Evolutionary conservation across 2,113 vertebrate species (phyloP), one percentile per base, ranked within the genome.

Genomic region (Monarcha castaneiventris): DNA sequence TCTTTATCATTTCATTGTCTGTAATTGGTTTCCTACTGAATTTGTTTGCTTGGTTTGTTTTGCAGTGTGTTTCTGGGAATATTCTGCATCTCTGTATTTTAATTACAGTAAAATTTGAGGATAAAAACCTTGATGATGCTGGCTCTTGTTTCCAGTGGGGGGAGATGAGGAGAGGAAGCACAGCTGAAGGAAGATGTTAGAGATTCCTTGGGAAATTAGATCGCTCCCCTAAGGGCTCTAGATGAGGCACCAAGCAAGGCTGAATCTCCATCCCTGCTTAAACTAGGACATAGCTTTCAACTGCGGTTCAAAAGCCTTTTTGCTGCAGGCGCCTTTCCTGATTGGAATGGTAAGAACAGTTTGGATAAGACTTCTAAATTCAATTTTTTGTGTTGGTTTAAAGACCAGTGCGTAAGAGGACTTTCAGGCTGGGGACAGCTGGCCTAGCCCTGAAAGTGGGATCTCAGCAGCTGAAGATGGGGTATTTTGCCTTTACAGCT

Each of bases 91-190:
- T 97, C 95, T 97, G 91, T 94, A 91, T 96, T 97, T 96, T 97
- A 97, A 96, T 94, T 96, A 97, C 91, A 95, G 96, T 95, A 96
- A 96, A 97, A 93, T 96, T 97, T 97, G 96, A 97, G 91, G 89
- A 93, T 97, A 93, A 96, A 94, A 93, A 41, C 66, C 44, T 61
- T 81, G 92, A 88, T 90, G 94, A 84, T 8, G 7, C 78, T 85
- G 48, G 64, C 87, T 95, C n/a, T 92, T 96, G 48, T 80, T 94
- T 97, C 69, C 71, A 88, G 78, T 87, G 94, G 66, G 71, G 80
- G 46, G 71, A 86, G 88, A 84, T 6, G 62, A 95, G 69, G 83
- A 94, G 79, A 81, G 90, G 64, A 93, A 73, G 73, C 32, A 1
- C 83, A 89, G 51, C 9, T 87, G 90, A 95, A 92, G 69, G 73